Conservation (phyloP, 2,888 invertebrate species). For the Athrips mouffetella region DNA sequence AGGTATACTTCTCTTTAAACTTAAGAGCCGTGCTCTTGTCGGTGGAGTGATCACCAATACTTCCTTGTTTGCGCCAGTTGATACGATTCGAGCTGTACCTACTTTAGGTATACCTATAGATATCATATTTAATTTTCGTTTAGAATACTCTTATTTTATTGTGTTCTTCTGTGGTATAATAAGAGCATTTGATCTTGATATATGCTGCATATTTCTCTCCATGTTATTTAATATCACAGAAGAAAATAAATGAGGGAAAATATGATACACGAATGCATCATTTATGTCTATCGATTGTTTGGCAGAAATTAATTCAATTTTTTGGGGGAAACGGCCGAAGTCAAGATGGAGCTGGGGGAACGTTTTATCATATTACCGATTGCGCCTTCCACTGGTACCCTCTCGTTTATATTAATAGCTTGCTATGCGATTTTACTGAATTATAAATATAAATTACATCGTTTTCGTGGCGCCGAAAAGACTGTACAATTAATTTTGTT, state of each 20-base stretch:
- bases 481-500: slow-evolving; percentile 36
- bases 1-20: too few species aligned
- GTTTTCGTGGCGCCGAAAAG: slow-evolving; percentile 26
- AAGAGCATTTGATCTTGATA: background rate
- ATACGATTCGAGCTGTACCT: background rate
- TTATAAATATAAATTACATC: slow-evolving; percentile 48
- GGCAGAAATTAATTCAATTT: slow-evolving; percentile 67
- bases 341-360: slow-evolving; percentile 39
- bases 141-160: too few species aligned
- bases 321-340: slow-evolving; percentile 51
- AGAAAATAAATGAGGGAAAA: slow-evolving; percentile 36
- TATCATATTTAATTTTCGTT: too few species aligned
- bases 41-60: too few species aligned
- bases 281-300: slow-evolving; percentile 61
- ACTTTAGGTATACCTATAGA: background rate
- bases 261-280: slow-evolving; percentile 39
- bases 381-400: slow-evolving; percentile 50
- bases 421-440: slow-evolving; percentile 51
- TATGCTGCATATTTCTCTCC: background rate
- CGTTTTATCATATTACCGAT: slow-evolving; percentile 69
- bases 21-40: too few species aligned
- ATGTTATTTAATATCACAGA: slow-evolving; percentile 20
- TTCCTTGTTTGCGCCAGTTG: too few species aligned
- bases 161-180: background rate
- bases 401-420: slow-evolving; percentile 61